Evolutionary conservation across 2,888 invertebrate species (phyloP).

Genomic region (Drosophila yooni): DNA sequence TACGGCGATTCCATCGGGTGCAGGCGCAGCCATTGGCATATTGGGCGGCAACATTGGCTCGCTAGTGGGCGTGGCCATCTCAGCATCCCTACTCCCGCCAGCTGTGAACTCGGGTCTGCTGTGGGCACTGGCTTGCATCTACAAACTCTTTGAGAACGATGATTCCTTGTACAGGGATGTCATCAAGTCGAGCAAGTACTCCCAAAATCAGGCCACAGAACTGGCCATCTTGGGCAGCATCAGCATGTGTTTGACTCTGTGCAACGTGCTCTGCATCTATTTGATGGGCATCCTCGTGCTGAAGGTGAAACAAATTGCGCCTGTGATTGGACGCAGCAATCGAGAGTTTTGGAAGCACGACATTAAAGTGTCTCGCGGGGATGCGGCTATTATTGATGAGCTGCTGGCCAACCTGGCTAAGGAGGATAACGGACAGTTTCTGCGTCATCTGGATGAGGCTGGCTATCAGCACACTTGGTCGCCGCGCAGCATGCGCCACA

Average conservation of each 20-base stretch:
- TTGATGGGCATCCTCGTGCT: conserved; percentile 89
- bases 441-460: conserved; percentile 67
- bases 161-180: conserved; percentile 84
- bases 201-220: conserved; percentile 87
- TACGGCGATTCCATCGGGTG: conserved; percentile 92
- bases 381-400: conserved; percentile 86
- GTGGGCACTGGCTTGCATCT: conserved; percentile 88
- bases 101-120: conserved; percentile 91
- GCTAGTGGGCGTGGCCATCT: conserved; percentile 92
- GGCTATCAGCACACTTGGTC: conserved; percentile 84
- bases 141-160: conserved; percentile 86
- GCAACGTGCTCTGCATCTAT: conserved; percentile 91
- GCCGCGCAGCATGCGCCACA: conserved; percentile 70
- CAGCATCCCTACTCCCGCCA: conserved; percentile 91
- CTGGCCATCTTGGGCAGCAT: conserved; percentile 88
- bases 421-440: conserved; percentile 70
- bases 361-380: conserved; percentile 87
- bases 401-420: conserved; percentile 76
- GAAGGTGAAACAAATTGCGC: conserved; percentile 89
- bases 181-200: conserved; percentile 86
- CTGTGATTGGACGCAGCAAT: conserved; percentile 85
- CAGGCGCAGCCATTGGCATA: conserved; percentile 91
- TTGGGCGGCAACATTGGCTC: conserved; percentile 92
- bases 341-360: conserved; percentile 88
- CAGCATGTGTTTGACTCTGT: conserved; percentile 89